Evolutionary conservation across 2,888 invertebrate genomes (phyloP).

Genomic region (Cylindroiulus punctatus): DNA sequence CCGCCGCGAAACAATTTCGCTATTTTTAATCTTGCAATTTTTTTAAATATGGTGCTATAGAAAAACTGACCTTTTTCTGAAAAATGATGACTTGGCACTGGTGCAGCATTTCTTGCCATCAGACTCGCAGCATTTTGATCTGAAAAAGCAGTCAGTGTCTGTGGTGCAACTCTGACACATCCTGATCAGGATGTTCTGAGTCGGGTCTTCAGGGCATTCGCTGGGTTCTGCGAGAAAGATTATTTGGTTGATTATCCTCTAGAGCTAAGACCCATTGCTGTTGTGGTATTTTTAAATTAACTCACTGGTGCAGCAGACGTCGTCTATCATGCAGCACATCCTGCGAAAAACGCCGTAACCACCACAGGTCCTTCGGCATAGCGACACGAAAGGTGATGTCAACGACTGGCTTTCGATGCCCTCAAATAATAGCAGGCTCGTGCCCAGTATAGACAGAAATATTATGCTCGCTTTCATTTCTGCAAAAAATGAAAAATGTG

Average conservation of each 20-base stretch:
- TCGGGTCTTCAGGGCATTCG: constrained; percentile 53
- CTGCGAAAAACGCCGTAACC: constrained; percentile 51
- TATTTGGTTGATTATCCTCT: background rate
- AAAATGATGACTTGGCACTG: background rate
- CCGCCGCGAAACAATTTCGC: too few relatives aligned
- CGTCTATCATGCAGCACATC: constrained; percentile 53
- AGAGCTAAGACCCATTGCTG: background rate
- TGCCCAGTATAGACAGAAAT: constrained; percentile 12
- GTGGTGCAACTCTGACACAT: constrained; percentile 51
- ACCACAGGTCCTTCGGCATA: constrained; percentile 51
- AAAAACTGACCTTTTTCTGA: constrained; percentile 43
- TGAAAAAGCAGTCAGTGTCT: constrained; percentile 52
- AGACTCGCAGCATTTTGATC: constrained; percentile 51
- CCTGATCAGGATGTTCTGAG: constrained; percentile 33
- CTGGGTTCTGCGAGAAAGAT: constrained; percentile 36
- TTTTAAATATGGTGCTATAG: too few relatives aligned
- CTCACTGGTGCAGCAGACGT: constrained; percentile 52
- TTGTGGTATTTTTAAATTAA: background rate
- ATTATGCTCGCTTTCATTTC: constrained; percentile 46
- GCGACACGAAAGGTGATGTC: constrained; percentile 46
- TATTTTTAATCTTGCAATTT: too few relatives aligned
- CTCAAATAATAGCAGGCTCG: background rate
- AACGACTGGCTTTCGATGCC: constrained; percentile 37
- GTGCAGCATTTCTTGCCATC: constrained; percentile 55
- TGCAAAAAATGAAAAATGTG: background rate